Base-by-base conservation (phyloP, 2,113 vertebrate genomes). In the Mesoclemmys tuberculata region DNA sequence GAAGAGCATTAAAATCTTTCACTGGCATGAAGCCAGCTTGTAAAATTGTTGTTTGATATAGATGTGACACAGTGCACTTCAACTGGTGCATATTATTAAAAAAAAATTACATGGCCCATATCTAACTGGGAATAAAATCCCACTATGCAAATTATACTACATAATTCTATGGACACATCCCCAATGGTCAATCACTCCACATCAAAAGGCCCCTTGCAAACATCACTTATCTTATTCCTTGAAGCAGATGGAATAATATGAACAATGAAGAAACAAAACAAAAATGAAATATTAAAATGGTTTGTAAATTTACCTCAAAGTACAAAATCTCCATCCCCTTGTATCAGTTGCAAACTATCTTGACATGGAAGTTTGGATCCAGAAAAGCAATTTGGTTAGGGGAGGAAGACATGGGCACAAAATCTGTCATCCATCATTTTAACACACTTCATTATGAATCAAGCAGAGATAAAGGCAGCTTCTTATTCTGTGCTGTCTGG, bases 371-470 rank as follows among this genome's bases (percentile, higher is more conserved):
- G 90, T 58, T 92, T 91, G 94, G 89, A 89, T 87, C 88, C 94
- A 95, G 94, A 97, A 97, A 97, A 87, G 93, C 94, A 96, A 97
- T 97, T 97, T 97, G 92, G 95, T 96, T 96, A 95, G 84, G 94
- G 96, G 97, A 97, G 95, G 96, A 95, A 96, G 89, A 80, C 80
- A 84, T 82, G 26, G 92, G 95, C 94, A 92, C 95, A 88, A 89
- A 97, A 96, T 78, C 94, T 74, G 93, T 95, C 96, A 96, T 97
- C 96, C 94, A 96, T 97, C 97, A 95, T 97, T 93, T 91, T 94
- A 95, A 96, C 94, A 35, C 71, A 12, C 93, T 95, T 93, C 4
- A 3, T 95, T 94, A 96, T 90, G 93, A 95, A 93, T 93, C 82
- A 35, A 79, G 80, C 68, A 91, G 95, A 82, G 96, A 95, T 95